These are phyloP conservation scores for Toxonevra muliebris DNA, from an alignment of 2,888 invertebrate genomes.

Conservation along the genomic window DNA sequence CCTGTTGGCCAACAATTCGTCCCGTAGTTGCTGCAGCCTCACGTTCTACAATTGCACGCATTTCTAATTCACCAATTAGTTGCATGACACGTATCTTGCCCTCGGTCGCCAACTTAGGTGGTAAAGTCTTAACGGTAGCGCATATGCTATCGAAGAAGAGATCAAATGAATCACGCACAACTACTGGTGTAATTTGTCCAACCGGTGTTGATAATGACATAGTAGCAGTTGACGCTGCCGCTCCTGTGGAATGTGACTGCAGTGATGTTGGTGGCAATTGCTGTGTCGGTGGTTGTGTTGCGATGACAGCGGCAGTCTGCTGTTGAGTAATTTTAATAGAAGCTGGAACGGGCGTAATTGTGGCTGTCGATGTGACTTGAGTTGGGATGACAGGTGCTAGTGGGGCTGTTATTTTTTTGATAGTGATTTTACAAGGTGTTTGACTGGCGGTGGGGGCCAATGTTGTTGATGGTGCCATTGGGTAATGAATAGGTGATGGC, in stretches of 20 bases:
- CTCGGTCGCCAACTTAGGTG: slow-evolving; percentile 56
- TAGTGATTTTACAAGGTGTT: slow-evolving; percentile 51
- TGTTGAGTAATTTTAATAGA: slow-evolving; percentile 35
- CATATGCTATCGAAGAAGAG: slow-evolving; percentile 57
- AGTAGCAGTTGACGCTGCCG: not conserved
- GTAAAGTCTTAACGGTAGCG: slow-evolving; percentile 52
- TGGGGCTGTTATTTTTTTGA: slow-evolving; percentile 49
- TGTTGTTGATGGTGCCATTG: too few relatives aligned
- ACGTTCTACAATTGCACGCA: slow-evolving; percentile 54
- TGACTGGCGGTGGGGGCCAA: slow-evolving; percentile 16
- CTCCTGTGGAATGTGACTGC: too few relatives aligned
- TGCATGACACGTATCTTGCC: slow-evolving; percentile 55
- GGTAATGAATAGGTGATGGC: too few relatives aligned
- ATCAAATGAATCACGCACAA: slow-evolving; percentile 50
- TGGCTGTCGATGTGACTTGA: slow-evolving; percentile 34
- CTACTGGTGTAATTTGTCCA: not conserved
- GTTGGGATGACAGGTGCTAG: not conserved
- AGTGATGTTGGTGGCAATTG: too few relatives aligned
- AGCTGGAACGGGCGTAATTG: slow-evolving; percentile 49
- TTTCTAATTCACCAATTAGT: slow-evolving; percentile 54
- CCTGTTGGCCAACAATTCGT: slow-evolving; percentile 12
- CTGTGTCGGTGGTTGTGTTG: slow-evolving; percentile 32
- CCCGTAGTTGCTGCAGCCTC: slow-evolving; percentile 47
- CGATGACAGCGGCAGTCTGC: slow-evolving; percentile 51
- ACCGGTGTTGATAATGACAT: slow-evolving; percentile 7